phyloP scores from a whole-genome alignment of 2,113 vertebrate species.

The Ailuropoda melanoleuca region DNA sequence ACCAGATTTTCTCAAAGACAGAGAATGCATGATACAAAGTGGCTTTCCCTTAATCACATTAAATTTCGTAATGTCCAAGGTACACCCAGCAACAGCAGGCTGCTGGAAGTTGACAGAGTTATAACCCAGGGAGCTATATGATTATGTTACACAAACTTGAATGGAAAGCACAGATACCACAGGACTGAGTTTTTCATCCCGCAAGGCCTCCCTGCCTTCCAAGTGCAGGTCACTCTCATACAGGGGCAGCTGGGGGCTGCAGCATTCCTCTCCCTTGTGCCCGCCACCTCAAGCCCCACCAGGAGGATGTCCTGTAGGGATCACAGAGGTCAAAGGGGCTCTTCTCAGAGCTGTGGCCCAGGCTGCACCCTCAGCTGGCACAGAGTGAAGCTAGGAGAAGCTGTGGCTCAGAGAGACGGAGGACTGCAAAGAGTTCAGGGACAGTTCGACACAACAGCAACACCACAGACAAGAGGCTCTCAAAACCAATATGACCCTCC shows the following conservation, averaged over 20 bases:
- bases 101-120: conserved; percentile 98
- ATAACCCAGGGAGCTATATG: conserved; percentile 94
- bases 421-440: background rate
- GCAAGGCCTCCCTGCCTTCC: conserved; percentile 96
- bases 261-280: conserved; percentile 80
- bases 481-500: conserved; percentile 32
- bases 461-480: conserved; percentile 27
- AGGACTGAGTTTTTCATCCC: conserved; percentile 97
- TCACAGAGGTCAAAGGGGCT: conserved; percentile 34
- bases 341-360: background rate
- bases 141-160: conserved; percentile 94
- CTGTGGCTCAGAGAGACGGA: background rate
- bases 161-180: conserved; percentile 95
- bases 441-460: background rate
- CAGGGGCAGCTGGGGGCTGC: conserved; percentile 91
- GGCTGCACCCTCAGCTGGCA: conserved; percentile 47
- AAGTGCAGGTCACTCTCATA: conserved; percentile 96
- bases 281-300: conserved; percentile 18
- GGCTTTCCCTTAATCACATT: conserved; percentile 98
- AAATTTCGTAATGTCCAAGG: conserved; percentile 97
- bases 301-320: conserved; percentile 30
- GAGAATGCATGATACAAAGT: conserved; percentile 98
- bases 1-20: conserved; percentile 95
- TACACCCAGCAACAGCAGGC: conserved; percentile 92
- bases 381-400: background rate